These are phyloP conservation scores for Laterallus jamaicensis DNA, from an alignment of 2,113 vertebrate species.

Conservation along the genomic window DNA sequence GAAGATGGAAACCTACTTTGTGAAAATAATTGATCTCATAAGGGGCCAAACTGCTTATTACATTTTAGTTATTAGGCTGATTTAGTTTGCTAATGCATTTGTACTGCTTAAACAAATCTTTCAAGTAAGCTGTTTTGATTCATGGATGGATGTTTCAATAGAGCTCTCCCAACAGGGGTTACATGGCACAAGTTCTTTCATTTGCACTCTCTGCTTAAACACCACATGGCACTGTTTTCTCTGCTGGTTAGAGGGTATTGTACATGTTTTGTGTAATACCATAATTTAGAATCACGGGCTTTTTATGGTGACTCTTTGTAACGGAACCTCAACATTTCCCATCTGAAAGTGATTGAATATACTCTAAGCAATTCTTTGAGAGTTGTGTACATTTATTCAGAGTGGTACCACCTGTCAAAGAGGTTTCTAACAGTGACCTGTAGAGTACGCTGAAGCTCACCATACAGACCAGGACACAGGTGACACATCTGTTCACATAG, in stretches of 20 bases:
- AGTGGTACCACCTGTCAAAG: neutral
- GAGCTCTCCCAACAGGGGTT: neutral
- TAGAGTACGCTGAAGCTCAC: neutral
- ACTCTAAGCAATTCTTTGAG: neutral
- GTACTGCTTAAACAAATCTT: conserved; percentile 1
- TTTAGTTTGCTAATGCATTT: conserved; percentile 40
- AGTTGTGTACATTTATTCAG: neutral
- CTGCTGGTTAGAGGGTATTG: neutral
- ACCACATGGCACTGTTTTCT: neutral
- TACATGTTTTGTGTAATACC: neutral
- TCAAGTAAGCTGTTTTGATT: conserved; percentile 15
- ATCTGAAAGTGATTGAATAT: neutral
- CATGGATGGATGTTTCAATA: neutral
- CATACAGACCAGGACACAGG: neutral
- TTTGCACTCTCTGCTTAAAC: neutral
- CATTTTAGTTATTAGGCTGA: conserved; percentile 25
- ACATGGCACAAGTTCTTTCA: neutral
- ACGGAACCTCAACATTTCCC: neutral
- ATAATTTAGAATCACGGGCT: neutral
- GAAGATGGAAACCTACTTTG: conserved; percentile 42
- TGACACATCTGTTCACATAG: neutral
- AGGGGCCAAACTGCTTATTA: conserved; percentile 32
- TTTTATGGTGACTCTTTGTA: conserved; percentile 3
- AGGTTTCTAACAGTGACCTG: neutral
- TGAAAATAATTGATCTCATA: conserved; percentile 40